Base-by-base conservation (phyloP, 1,140 invertebrate genomes). In the Hycleus phaleratus region DNA sequence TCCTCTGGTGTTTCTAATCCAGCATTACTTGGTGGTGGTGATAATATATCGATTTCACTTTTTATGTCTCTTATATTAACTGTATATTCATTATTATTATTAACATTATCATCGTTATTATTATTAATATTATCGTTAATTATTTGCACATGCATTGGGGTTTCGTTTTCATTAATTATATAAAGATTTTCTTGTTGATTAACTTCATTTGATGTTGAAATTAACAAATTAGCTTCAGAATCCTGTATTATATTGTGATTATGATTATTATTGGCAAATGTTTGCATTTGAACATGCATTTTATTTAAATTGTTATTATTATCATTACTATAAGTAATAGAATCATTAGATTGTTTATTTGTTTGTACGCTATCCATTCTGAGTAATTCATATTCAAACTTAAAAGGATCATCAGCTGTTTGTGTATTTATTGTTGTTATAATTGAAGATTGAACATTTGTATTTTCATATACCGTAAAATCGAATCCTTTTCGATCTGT, bases 51-150 rank as follows among this genome's bases (percentile, higher is more conserved):
- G 46, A 44, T 58, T 49, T 63, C 48, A 48, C 56, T 52, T 3
- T 60, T 46, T 49, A 59, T 50, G 38, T 26, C 32, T 46, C 54
- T 63, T 45, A 53, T 46, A 61, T 55, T 61, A 56, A 60, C 26
- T 49, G 47, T 32, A 32, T 32, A 32, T 7, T 32, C 60, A 61
- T 50, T 58, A 58, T 54, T 52, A 51, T 32, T 25, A 26, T 38
- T 49, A 57, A 38, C 43, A 46, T 57, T 39, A 46, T 44, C 11
- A 45, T 49, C 44, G 44, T 45, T 49, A 45, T 57, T 39, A 46
- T 44, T 26, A 45, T 49, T 49, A 49, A 55, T 39, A 46, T 46
- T 8, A 47, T 55, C 52, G 46, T 47, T 43, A 46, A 45, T 55
- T 46, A 7, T 3, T 42, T 46, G 45, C 52, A 53, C 51, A 46